Evolutionary conservation across 2,888 invertebrate genomes (phyloP), one percentile per base, ranked within the genome.

Genomic region (Monopis laevigella): DNA sequence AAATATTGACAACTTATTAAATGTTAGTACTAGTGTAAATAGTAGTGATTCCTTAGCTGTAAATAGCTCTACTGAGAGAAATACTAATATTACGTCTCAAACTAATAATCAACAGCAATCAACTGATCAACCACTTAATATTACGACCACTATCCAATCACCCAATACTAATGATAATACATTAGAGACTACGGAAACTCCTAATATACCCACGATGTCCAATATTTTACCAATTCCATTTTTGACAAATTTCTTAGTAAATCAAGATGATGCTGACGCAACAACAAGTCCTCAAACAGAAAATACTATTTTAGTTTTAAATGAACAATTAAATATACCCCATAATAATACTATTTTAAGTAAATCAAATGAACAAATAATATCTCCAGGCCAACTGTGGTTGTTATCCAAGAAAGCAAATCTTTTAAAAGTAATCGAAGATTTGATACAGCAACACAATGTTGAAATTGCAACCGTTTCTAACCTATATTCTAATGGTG

Each of bases 361-460:
- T n/a, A n/a, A n/a, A n/a, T n/a, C n/a, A n/a, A 36, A 36, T 11
- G 21, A 11, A 21, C 17, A 16, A 30, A 5, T 36, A 46, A 49
- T 78, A 47, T 69, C 78, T 28, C 67, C 65, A 28, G 47, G 72
- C 39, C 73, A 80, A 48, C 51, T 80, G 48, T 74, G 70, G 74
- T 59, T 80, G 48, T 55, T 81, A 45, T 74, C 80, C n/a, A 75
- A 72, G 55, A 74, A 78, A 62, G 80, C 82, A 45, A 65, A 64
- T 47, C 72, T 82, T 46, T 62, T 82, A 45, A 66, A 77, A 58
- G 77, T 80, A 70, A 82, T 82, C 42, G 80, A 82, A 66, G 71
- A 80, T 45, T 54, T 82, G 30, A 68, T 82, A 51, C 59, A 62
- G 51, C 65, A 70, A 50, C 80, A 82, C 47, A 73, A 82, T 50